phyloP scores from a whole-genome alignment of 1,140 invertebrate species.

The Notospermus geniculatus region DNA sequence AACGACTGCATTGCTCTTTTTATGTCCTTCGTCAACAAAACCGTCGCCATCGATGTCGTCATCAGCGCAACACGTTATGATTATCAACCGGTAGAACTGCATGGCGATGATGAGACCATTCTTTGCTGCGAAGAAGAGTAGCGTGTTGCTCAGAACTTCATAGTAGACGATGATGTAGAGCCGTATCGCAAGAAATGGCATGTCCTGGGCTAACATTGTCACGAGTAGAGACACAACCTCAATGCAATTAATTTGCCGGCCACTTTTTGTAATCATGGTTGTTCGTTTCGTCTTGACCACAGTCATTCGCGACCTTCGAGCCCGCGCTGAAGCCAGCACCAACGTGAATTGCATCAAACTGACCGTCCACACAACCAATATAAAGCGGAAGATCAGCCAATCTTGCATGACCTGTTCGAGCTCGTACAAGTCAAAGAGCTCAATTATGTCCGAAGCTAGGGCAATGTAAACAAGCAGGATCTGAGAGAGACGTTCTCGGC shows the following conservation, averaged over 20 bases:
- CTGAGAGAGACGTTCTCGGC: conserved; percentile 82
- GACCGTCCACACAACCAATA: conserved; percentile 63
- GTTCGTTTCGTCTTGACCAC: no score
- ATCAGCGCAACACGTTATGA: no score
- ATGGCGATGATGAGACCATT: conserved; percentile 78
- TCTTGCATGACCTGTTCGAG: conserved; percentile 11
- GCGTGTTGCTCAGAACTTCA: conserved; percentile 82
- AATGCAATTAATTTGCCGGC: conserved; percentile 45
- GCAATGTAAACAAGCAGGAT: conserved; percentile 69
- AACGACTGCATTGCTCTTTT: no score
- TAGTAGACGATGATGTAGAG: conserved; percentile 77
- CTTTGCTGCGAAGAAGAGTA: conserved; percentile 82
- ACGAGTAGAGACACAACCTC: conserved; percentile 71
- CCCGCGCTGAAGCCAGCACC: not conserved
- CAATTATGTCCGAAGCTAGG: conserved; percentile 86
- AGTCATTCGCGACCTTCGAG: no score
- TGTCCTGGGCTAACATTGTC: conserved; percentile 62
- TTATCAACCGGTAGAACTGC: no score
- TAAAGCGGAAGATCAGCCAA: not conserved
- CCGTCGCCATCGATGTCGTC: no score
- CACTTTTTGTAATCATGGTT: no score
- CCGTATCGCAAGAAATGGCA: conserved; percentile 77
- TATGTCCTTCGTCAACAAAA: no score
- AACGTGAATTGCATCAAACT: conserved; percentile 67
- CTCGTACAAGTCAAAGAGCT: conserved; percentile 85